Conservation (phyloP, 2,888 invertebrate species). For the Oscheius onirici region DNA sequence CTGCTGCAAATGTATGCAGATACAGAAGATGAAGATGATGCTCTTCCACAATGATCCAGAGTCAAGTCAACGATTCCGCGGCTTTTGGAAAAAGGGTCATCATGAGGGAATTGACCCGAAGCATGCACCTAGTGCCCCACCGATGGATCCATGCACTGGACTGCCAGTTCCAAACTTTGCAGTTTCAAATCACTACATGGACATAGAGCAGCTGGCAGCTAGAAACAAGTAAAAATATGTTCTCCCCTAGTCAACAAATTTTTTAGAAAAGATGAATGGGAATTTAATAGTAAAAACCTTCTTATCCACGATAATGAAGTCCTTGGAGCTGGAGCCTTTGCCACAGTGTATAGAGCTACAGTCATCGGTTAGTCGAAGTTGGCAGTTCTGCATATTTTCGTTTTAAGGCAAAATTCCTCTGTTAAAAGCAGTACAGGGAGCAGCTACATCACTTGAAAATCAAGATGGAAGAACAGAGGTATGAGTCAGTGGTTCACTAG, state of each 20-base stretch:
- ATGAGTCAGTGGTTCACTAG: background rate
- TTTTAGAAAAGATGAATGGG: slow-evolving; percentile 60
- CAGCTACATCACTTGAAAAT: slow-evolving; percentile 40
- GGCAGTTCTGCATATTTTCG: background rate
- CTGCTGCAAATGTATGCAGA: slow-evolving; percentile 42
- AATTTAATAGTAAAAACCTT: slow-evolving; percentile 51
- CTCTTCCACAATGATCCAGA: background rate
- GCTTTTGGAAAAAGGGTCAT: background rate
- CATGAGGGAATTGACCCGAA: background rate
- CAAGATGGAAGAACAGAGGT: slow-evolving; percentile 43
- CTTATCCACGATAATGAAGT: slow-evolving; percentile 54
- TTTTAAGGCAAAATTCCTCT: slow-evolving; percentile 44
- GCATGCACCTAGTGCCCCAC: background rate
- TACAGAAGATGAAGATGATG: slow-evolving; percentile 1
- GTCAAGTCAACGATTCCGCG: background rate
- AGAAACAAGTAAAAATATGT: slow-evolving; percentile 26
- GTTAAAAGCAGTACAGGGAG: slow-evolving; percentile 38
- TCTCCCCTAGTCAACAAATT: background rate
- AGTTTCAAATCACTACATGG: slow-evolving; percentile 52
- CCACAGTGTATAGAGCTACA: slow-evolving; percentile 58
- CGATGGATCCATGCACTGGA: background rate
- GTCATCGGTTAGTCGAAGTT: slow-evolving; percentile 42
- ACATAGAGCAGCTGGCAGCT: slow-evolving; percentile 44
- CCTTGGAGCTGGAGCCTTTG: slow-evolving; percentile 63
- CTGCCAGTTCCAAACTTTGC: slow-evolving; percentile 33